Base-by-base conservation (phyloP, 2,797 vertebrate genomes). In the Rhabdophis nuchalis region DNA sequence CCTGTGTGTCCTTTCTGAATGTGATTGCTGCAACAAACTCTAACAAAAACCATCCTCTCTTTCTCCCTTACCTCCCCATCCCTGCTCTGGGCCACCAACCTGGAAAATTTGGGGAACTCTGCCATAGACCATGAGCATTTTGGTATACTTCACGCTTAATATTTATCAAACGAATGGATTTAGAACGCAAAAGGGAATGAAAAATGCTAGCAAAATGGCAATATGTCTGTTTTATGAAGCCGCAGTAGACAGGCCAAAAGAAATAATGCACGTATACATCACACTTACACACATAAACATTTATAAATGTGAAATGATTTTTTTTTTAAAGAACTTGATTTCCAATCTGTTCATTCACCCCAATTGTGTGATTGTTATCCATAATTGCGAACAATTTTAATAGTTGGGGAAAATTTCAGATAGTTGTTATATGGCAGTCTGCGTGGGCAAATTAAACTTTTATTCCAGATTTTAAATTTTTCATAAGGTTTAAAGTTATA, bases 391-490 rank as follows among this genome's bases (percentile, higher is more conserved):
- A 93, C 95, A 0, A 96, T 94, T 96, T 93, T 89, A 68, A 41
- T 94, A 23, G 23, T 89, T 95, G 94, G 90, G 95, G 92, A 96
- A 96, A 53, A 0, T 12, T 91, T 94, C 92, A 93, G 94, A 96
- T 94, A 58, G 94, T 92, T 96, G 16, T 5, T n/a, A 14, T 1
- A 29, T 96, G 82, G 90, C 90, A 94, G 88, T 77, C 95, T 95
- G 95, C 93, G 58, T 87, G 57, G 93, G 85, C 86, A 20, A 95
- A 96, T 97, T 96, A 97, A 97, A 97, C 29, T 97, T 97, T 97
- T 96, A 97, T 96, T 94, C 89, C 53, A 36, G 89, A 29, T 94
- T 90, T 97, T 96, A 97, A 97, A 97, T 23, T 96, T 98, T 97
- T 95, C 72, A 97, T 97, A 97, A 96, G 94, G 36, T 89, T 96